Evolutionary conservation across 2,113 vertebrate species (phyloP).

Genomic region (Narcine bancroftii): DNA sequence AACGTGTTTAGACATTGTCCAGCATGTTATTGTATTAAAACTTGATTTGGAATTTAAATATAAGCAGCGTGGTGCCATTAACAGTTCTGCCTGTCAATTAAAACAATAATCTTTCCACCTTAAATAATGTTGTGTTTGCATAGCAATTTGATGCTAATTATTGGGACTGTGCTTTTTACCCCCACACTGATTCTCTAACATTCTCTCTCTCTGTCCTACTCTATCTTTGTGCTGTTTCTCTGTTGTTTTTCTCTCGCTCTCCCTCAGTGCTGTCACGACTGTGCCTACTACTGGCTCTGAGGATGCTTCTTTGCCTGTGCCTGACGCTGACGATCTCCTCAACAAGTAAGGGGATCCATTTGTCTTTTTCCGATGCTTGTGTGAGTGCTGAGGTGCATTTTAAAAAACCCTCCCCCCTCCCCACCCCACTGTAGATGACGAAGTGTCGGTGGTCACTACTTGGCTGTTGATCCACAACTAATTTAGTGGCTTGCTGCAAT

Average conservation of each 20-base stretch:
- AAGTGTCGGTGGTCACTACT: not conserved
- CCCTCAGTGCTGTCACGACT: slow-evolving; percentile 60
- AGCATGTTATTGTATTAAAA: not conserved
- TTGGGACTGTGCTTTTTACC: slow-evolving; percentile 5
- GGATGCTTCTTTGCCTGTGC: slow-evolving; percentile 74
- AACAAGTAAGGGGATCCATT: slow-evolving; percentile 71
- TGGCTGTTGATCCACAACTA: not conserved
- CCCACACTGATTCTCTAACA: slow-evolving; percentile 31
- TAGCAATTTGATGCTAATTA: not conserved
- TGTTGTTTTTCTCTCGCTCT: slow-evolving; percentile 37
- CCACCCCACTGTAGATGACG: not conserved
- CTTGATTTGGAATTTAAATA: not conserved
- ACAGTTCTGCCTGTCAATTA: not conserved
- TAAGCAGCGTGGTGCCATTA: not conserved
- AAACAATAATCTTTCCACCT: not conserved
- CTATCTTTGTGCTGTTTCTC: not conserved
- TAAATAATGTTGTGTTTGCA: not conserved
- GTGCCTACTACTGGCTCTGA: slow-evolving; percentile 59
- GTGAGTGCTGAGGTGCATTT: not conserved
- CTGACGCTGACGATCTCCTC: slow-evolving; percentile 82
- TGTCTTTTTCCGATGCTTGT: not conserved
- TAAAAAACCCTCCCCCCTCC: not conserved
- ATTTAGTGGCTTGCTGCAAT: not conserved
- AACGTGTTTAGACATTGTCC: not conserved
- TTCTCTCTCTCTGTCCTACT: not conserved